Base-by-base conservation (phyloP, 2,113 vertebrate genomes). In the Lagopus leucura region DNA sequence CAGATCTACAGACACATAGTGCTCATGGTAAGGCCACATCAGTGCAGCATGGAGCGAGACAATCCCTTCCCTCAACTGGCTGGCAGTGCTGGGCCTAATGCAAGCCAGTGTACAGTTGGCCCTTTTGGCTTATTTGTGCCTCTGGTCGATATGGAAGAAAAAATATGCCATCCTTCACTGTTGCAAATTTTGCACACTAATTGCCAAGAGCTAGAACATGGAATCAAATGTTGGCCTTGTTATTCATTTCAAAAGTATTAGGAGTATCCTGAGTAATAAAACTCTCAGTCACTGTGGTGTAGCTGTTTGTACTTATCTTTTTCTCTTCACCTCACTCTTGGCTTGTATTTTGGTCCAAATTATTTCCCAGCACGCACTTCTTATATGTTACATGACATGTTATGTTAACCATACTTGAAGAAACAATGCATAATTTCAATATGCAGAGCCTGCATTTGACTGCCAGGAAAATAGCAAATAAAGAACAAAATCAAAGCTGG, bases 391-490 rank as follows among this genome's bases (percentile, higher is more conserved):
- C 6, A 54, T 85, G 86, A 80, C 45, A 17, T 61, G 58, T 75
- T 95, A 89, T 63, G 79, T 90, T 93, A 84, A 73, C 82, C 14
- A 3, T 90, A 84, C 30, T 0, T 71, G 69, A 93, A 86, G 87
- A 86, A 89, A 92, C 78, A 92, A 67, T 55, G 32, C 47, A 77
- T 60, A 79, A 54, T 67, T 93, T 45, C 69, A 64, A 12, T 32
- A 22, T 52, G 16, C 60, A 93, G 82, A 91, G 64, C 70, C 38
- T 8, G 1, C 54, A 34, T 83, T 60, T 75, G 80, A 75, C 69
- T 81, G 82, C 82, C 94, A 88, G 60, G 61, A 91, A 91, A 85
- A 93, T 67, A 89, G 95, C 78, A 82, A 82, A 93, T 71, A 34
- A 42, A 89, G 86, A 93, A 74, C 60, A 82, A 79, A 93, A 57